Conservation (phyloP, 2,888 invertebrate genomes). For the Branchipolynoe longqiensis region DNA sequence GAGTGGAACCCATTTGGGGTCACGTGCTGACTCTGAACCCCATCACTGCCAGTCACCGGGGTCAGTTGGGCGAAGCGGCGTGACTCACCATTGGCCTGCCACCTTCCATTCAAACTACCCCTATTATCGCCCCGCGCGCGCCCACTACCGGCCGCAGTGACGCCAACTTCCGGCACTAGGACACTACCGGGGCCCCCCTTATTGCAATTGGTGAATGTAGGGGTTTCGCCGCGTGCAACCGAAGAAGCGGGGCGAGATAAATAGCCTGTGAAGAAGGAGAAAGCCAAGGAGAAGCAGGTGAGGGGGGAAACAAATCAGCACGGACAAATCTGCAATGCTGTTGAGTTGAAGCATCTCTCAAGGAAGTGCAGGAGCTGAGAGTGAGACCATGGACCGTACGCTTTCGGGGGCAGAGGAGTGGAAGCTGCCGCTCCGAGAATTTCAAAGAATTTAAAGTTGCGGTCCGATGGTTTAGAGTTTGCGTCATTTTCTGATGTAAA, state of each 20-base stretch:
- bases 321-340: not conserved
- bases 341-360: not conserved
- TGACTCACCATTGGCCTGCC: not conserved
- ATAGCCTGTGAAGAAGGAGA: conserved; percentile 35
- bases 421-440: too few species aligned
- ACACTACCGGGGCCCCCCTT: not conserved
- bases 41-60: conserved; percentile 39
- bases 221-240: not conserved
- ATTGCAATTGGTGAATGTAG: not conserved
- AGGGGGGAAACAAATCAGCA: conserved; percentile 1
- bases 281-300: conserved; percentile 4
- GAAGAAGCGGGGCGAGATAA: not conserved
- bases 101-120: not conserved
- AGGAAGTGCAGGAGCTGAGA: not conserved
- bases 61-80: conserved; percentile 4
- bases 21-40: not conserved
- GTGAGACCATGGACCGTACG: not conserved
- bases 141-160: not conserved
- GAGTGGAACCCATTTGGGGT: not conserved
- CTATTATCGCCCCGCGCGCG: not conserved
- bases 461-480: too few species aligned
- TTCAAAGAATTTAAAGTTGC: too few species aligned
- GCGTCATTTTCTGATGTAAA: too few species aligned
- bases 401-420: too few species aligned
- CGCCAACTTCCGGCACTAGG: not conserved